Evolutionary conservation across 2,888 invertebrate genomes (phyloP), one percentile per base, ranked within the genome.

Genomic region (Aporophyla nigra): DNA sequence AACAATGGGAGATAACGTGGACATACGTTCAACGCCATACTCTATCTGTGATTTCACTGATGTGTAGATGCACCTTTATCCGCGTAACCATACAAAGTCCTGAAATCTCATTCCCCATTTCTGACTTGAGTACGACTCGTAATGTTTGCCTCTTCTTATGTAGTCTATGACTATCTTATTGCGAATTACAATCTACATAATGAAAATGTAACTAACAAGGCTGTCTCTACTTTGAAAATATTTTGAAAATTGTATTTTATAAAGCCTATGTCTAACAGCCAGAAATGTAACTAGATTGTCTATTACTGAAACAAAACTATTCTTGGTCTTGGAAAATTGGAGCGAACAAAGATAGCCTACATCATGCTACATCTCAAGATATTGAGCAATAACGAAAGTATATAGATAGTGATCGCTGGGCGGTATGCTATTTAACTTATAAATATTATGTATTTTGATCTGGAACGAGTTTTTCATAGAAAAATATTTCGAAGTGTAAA

Each of bases 1-100:
- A 89, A 90, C 90, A 91, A 90, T 90, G 88, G 76, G 76, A 76
- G 83, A 83, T 77, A 80, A 80, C 86, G 86, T 88, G 80, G 74
- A 81, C 76, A 54, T 73, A 90, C 89, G 87, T 90, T 89, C 85
- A 85, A 92, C 88, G 93, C 92, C 93, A 92, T 92, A 91, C 87
- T 92, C 91, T 94, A 93, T 93, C 94, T 95, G 94, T 94, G 94
- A 95, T 94, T 93, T 94, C 93, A 93, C 92, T 91, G 90, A 93
- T 87, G 91, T 93, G 91, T 93, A 93, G 92, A 88, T 91, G 90
- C 92, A 92, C 92, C 91, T 86, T 88, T 83, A 87, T 84, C 90
- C 88, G 84, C 82, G 82, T 85, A 83, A 83, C 84, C 78, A 74
- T 79, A 83, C 67, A 54, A 74, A 74, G 71, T 65, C 77, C 86